Conservation (phyloP, 2,888 invertebrate species). For the Agrochola macilenta region DNA sequence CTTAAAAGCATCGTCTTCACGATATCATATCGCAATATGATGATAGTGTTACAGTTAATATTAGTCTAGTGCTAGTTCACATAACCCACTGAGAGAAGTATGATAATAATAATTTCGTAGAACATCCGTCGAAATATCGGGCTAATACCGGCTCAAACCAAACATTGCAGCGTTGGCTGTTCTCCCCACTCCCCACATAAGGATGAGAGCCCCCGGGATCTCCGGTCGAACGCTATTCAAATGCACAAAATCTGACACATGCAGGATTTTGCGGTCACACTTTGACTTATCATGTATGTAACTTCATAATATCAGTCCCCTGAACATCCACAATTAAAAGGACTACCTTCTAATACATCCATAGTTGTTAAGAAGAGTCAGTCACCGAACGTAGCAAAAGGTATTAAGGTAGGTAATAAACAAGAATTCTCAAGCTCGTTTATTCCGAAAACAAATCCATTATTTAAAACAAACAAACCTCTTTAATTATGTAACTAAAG, state of each 20-base stretch:
- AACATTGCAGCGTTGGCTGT: not conserved
- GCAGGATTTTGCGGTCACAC: not conserved
- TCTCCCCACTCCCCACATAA: constrained; percentile 10
- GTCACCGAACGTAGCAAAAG: not conserved
- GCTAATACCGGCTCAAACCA: constrained; percentile 14
- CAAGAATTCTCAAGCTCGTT: not conserved
- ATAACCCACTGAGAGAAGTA: not conserved
- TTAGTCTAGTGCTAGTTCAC: not conserved
- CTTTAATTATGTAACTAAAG: constrained; percentile 50
- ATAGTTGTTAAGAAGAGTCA: not conserved
- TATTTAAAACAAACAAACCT: constrained; percentile 44
- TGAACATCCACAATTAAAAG: not conserved
- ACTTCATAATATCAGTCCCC: not conserved
- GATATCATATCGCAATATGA: not conserved
- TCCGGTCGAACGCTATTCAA: not conserved
- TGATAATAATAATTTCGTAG: not conserved
- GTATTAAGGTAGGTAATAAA: not conserved
- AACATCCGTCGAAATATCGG: not conserved
- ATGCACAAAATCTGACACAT: not conserved
- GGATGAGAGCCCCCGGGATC: not conserved
- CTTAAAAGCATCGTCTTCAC: not conserved
- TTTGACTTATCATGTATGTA: not conserved
- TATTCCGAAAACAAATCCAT: constrained; percentile 17
- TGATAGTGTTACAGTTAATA: not conserved
- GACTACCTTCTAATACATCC: not conserved